A percentile compares a stretch with the other conserved stretches of the same genome.
Conservation (phyloP, 2,113 vertebrate genomes). For the Leptosomus discolor region DNA sequence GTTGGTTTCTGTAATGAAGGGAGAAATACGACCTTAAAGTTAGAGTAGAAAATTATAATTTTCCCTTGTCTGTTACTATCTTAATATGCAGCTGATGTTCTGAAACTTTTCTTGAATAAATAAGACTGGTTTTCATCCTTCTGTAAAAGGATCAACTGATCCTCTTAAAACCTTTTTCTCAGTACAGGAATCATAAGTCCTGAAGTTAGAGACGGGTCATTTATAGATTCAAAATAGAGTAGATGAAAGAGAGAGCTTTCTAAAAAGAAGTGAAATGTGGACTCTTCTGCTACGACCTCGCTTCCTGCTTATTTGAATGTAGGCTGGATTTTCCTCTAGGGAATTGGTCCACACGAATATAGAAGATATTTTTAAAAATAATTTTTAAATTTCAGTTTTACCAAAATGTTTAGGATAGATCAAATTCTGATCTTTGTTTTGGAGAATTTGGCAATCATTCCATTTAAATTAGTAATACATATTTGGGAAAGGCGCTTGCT, state of each 20-base stretch:
- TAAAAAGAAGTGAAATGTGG: neutral
- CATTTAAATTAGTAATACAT: neutral
- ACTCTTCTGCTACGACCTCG: neutral
- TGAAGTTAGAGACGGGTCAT: neutral
- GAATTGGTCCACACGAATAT: neutral
- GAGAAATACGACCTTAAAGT: neutral
- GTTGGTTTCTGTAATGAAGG: neutral
- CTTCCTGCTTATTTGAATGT: neutral
- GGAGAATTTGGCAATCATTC: neutral
- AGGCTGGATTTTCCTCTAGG: neutral
- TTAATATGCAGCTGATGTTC: neutral
- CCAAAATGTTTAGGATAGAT: neutral
- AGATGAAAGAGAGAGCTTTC: neutral
- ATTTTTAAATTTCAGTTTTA: neutral
- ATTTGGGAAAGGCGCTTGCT: neutral
- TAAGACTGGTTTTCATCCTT: neutral
- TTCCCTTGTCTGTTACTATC: neutral
- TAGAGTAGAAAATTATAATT: neutral
- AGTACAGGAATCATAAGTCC: neutral
- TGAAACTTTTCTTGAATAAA: neutral
- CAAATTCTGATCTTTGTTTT: neutral
- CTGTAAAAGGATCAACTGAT: neutral
- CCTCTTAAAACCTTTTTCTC: neutral
- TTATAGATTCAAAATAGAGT: neutral
- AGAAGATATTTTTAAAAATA: neutral